Percentiles rank a stretch among this genome's conserved stretches.
Evolutionary conservation across 2,797 vertebrate species (phyloP).

Genomic region (Rhinatrema bivittatum): DNA sequence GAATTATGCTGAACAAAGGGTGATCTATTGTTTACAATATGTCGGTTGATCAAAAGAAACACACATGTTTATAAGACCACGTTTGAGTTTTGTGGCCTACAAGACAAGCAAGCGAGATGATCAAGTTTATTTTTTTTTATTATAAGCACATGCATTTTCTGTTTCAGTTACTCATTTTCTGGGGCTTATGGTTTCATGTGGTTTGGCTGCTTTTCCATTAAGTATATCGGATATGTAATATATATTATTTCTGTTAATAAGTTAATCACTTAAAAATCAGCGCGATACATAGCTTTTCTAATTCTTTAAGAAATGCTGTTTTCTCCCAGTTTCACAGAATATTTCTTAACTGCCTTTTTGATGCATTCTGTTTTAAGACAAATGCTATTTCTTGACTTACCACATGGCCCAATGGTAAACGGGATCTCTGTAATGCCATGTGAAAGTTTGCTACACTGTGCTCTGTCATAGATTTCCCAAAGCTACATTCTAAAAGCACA

Average conservation of each 20-base stretch:
- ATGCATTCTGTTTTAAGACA: too few species aligned
- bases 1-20: neutral
- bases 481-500: too few species aligned
- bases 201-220: conserved; percentile 3
- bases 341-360: too few species aligned
- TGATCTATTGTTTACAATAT: neutral
- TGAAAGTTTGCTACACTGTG: too few species aligned
- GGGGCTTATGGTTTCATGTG: neutral
- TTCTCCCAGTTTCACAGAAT: too few species aligned
- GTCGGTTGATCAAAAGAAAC: conserved; percentile 1
- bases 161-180: conserved; percentile 5
- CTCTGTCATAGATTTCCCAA: too few species aligned
- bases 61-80: neutral
- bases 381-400: too few species aligned
- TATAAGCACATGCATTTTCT: conserved; percentile 5
- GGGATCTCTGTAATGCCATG: too few species aligned
- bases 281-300: neutral
- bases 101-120: neutral
- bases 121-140: conserved; percentile 10
- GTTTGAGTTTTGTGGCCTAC: conserved; percentile 10
- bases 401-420: too few species aligned
- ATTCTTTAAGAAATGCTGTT: too few species aligned
- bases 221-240: neutral
- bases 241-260: neutral
- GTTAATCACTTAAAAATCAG: neutral